Percentiles rank a stretch among this genome's conserved stretches.
These are phyloP conservation scores for Morpho achilles DNA, from an alignment of 2,888 invertebrate species.

Conservation along the genomic window DNA sequence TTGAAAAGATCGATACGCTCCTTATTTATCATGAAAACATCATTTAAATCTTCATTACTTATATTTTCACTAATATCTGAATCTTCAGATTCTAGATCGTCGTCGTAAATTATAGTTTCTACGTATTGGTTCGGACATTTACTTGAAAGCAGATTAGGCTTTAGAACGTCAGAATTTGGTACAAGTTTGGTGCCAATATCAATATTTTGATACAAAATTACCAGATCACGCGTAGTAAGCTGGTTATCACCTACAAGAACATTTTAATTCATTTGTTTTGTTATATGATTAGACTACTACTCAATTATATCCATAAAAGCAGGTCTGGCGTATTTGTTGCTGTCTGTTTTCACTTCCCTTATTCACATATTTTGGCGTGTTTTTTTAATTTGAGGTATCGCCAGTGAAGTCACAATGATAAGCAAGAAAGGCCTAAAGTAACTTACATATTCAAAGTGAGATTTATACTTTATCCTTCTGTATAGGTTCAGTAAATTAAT, in stretches of 20 bases:
- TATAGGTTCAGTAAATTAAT: no score
- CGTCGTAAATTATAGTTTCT: conserved; percentile 58
- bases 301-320: no score
- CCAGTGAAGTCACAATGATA: no score
- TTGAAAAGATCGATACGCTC: conserved; percentile 54
- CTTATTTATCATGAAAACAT: conserved; percentile 49
- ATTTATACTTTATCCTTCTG: no score
- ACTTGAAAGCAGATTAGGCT: conserved; percentile 6
- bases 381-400: no score
- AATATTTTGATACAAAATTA: conserved; percentile 64
- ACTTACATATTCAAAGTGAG: no score
- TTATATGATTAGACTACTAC: no score
- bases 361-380: no score
- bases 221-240: conserved; percentile 54
- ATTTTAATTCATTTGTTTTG: not conserved
- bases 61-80: conserved; percentile 53
- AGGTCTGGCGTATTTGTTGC: no score
- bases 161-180: conserved; percentile 38
- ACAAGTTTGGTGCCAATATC: conserved; percentile 53
- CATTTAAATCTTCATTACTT: conserved; percentile 49
- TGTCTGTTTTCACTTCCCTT: no score
- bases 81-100: conserved; percentile 51
- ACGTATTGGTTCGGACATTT: conserved; percentile 56
- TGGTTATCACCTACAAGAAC: conserved; percentile 21
- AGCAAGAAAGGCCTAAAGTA: no score